Conservation (phyloP, 2,888 invertebrate species). For the Drosophila crucigera region DNA sequence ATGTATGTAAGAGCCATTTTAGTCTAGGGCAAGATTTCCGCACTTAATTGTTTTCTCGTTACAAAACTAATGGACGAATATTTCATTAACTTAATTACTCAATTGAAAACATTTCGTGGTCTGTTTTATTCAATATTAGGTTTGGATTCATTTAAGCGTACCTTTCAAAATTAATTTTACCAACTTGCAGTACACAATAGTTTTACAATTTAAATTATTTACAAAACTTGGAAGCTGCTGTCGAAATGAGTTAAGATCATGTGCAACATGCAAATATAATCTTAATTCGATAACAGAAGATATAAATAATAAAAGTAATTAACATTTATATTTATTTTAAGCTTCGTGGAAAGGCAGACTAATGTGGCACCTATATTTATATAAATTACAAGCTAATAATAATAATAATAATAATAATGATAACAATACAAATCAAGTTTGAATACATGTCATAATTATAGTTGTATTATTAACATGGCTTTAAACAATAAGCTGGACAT, state of each 20-base stretch:
- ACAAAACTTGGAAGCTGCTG: neutral
- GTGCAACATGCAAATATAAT: neutral
- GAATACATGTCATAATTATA: neutral
- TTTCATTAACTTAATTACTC: neutral
- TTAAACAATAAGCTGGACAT: neutral
- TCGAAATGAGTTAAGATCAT: neutral
- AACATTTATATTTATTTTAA: neutral
- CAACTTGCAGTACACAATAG: neutral
- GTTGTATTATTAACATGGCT: neutral
- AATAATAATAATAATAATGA: neutral
- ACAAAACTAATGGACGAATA: neutral
- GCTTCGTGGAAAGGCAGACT: neutral
- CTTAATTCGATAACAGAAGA: neutral
- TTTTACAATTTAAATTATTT: no score
- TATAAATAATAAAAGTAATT: neutral
- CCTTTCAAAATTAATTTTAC: neutral
- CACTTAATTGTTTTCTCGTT: slow-evolving; percentile 19
- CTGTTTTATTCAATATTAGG: neutral
- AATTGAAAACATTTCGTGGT: neutral
- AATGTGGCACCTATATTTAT: neutral
- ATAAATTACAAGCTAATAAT: neutral
- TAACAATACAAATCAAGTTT: neutral
- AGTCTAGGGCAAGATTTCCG: slow-evolving; percentile 43
- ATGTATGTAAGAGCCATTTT: neutral
- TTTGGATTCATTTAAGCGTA: neutral